Conservation (phyloP, 2,888 invertebrate genomes). For the Trissoscelio sp. region DNA sequence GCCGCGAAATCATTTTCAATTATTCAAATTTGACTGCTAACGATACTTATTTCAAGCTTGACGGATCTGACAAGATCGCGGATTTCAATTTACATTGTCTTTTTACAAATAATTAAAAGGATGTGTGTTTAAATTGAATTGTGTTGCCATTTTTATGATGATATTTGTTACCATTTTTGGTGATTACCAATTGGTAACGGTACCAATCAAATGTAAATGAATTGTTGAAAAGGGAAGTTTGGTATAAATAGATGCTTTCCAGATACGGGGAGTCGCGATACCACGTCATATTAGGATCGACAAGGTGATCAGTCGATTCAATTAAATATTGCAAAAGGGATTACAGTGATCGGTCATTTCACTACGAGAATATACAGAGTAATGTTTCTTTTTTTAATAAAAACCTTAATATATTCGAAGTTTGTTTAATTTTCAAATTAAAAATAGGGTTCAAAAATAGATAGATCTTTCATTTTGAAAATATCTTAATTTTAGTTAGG, state of each 20-base stretch:
- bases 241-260: conserved; percentile 49
- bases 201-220: conserved; percentile 4
- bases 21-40: conserved; percentile 58
- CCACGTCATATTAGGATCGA: conserved; percentile 56
- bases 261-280: conserved; percentile 38
- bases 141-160: no score
- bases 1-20: conserved; percentile 51
- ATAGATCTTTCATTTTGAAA: no score
- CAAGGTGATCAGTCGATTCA: conserved; percentile 65
- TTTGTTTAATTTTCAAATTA: no score
- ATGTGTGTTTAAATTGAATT: no score
- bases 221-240: conserved; percentile 26
- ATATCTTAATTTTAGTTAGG: no score
- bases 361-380: no score
- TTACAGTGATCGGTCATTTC: conserved; percentile 20
- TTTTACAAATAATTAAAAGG: no score
- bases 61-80: conserved; percentile 26
- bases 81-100: conserved; percentile 28
- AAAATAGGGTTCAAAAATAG: no score
- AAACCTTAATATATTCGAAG: no score
- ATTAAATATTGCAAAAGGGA: conserved; percentile 48
- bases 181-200: no score
- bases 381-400: no score
- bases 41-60: conserved; percentile 37
- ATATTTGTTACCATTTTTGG: no score